These are phyloP conservation scores for Myanophis thanlyinensis DNA, from an alignment of 2,113 vertebrate species.

Conservation along the genomic window DNA sequence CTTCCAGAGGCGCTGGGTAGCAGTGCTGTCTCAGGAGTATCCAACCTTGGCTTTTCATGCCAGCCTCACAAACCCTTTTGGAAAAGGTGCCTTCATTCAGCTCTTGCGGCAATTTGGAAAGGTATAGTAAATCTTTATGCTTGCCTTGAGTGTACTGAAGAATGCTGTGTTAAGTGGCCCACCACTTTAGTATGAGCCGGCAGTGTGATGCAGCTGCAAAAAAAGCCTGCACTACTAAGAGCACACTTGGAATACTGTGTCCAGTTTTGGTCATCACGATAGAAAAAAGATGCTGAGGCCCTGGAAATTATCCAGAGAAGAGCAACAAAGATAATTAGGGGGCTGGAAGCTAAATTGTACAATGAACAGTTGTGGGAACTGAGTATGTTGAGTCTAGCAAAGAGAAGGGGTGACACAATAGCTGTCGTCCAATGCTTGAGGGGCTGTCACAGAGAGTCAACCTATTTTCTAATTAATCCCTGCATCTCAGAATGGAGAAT, in stretches of 20 bases:
- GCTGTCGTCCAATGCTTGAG: not conserved
- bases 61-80: conserved; percentile 96
- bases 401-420: not conserved
- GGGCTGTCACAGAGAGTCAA: not conserved
- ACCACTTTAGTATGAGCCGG: not conserved
- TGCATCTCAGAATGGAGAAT: not conserved
- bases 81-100: conserved; percentile 97
- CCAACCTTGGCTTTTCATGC: conserved; percentile 97
- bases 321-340: not conserved
- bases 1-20: conserved; percentile 92
- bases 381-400: too few relatives aligned
- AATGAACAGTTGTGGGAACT: not conserved
- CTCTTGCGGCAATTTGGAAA: conserved; percentile 97
- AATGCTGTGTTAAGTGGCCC: not conserved
- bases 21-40: conserved; percentile 88
- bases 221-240: not conserved
- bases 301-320: not conserved
- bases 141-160: not conserved
- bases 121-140: conserved; percentile 67
- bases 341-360: not conserved
- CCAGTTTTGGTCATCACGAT: not conserved
- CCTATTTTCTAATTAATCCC: not conserved
- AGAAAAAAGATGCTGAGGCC: not conserved
- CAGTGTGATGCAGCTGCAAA: not conserved
- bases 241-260: not conserved